Base-by-base conservation (phyloP, 2,113 vertebrate species). In the Garra rufa region DNA sequence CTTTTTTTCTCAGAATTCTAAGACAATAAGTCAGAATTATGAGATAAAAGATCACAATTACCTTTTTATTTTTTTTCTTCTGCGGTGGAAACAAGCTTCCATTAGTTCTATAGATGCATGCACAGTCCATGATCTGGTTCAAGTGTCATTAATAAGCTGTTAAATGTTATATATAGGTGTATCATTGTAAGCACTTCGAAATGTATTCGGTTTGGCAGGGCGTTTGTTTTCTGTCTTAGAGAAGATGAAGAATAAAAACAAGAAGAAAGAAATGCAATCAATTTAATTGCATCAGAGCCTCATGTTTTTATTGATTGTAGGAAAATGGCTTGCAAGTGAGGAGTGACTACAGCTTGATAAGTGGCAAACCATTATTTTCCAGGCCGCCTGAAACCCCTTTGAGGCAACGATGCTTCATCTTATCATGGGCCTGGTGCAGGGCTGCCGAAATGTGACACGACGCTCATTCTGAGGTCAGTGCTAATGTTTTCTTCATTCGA, bases 331-430 rank as follows among this genome's bases (percentile, higher is more conserved):
- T 76, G 76, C 81, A 79, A 59, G 80, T 63, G 44, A 82, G 85
- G 38, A 83, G 78, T 88, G 83, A 90, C 34, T 83, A 83, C 86
- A 85, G 41, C 76, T 85, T 83, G 85, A 84, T 89, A 87, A 88
- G 85, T 87, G 76, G 83, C 71, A 88, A 81, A 80, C 61, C 82
- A 84, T 89, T 84, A 83, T 88, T 87, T 86, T 79, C 55, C n/a
- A 52, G 80, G 52, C 69, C 76, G 76, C 50, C 63, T 55, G 46
- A 79, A 84, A 86, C 80, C 83, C 83, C 85, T 86, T 61, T n/a
- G 79, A 87, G 84, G 73, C 59, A 50, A 38, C 26, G 75, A 26
- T 71, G 28, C 79, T 77, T 76, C 48, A 81, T 30, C n/a, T 28
- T 82, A 73, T 83, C 85, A 73, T 26, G 41, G 44, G 30, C 55